A percentile compares a stretch with the other conserved stretches of the same genome.
Evolutionary conservation across 2,113 vertebrate genomes (phyloP).

Genomic region (Ptychochromis oligacanthus): DNA sequence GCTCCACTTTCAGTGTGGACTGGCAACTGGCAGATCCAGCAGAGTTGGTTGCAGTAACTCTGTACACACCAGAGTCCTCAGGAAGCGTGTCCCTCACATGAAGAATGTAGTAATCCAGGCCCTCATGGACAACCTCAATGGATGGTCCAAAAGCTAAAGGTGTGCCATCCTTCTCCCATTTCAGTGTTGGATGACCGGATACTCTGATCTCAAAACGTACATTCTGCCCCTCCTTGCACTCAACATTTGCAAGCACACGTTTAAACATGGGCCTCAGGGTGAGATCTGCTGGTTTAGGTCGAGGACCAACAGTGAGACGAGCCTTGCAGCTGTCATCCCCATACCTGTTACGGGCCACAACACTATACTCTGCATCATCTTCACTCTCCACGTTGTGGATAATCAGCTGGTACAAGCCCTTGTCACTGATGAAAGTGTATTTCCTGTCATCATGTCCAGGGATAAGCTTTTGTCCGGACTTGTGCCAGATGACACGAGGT

Average conservation of each 20-base stretch:
- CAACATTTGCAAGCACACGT: conserved; percentile 93
- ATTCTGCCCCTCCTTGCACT: conserved; percentile 93
- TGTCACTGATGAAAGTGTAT: conserved; percentile 93
- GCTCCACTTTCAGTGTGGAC: conserved; percentile 91
- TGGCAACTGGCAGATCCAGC: conserved; percentile 98
- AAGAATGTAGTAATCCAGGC: conserved; percentile 95
- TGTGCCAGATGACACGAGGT: conserved; percentile 94
- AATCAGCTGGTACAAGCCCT: conserved; percentile 93
- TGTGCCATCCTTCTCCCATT: conserved; percentile 97
- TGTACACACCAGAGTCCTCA: conserved; percentile 94
- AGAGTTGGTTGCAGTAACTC: conserved; percentile 95
- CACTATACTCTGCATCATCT: conserved; percentile 93
- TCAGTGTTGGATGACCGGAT: conserved; percentile 88
- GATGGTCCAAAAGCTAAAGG: conserved; percentile 90
- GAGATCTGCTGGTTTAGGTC: conserved; percentile 89
- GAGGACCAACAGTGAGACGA: conserved; percentile 88
- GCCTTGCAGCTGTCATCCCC: conserved; percentile 98
- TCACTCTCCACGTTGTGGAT: conserved; percentile 87
- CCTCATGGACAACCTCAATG: conserved; percentile 95
- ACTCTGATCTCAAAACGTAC: conserved; percentile 96
- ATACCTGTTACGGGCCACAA: conserved; percentile 91
- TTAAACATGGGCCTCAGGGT: conserved; percentile 99
- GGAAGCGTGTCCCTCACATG: conserved; percentile 92
- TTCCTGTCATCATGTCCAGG: conserved; percentile 92
- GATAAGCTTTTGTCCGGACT: conserved; percentile 95